Evolutionary conservation across 1,140 invertebrate genomes (phyloP).

Genomic region (Pseudobourletiella spinata): DNA sequence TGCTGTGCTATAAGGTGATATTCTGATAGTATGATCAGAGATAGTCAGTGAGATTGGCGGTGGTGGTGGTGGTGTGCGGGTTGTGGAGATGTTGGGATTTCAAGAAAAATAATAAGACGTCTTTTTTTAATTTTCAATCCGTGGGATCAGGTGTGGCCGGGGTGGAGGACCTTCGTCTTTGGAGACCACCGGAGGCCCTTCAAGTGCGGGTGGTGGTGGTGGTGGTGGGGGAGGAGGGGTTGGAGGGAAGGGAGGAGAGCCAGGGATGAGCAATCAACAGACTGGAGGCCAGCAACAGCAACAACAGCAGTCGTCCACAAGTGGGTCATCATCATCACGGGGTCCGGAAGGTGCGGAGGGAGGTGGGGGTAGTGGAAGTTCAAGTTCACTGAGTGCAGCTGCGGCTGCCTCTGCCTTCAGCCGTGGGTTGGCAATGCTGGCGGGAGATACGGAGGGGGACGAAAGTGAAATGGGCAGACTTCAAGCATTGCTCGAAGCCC

Average conservation of each 20-base stretch:
- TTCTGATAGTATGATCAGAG: too few species aligned
- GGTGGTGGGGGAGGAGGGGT: conserved; percentile 40
- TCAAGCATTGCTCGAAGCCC: conserved; percentile 81
- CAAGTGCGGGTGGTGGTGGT: conserved; percentile 35
- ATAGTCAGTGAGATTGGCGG: too few species aligned
- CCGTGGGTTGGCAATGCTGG: conserved; percentile 35
- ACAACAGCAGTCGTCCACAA: conserved; percentile 3
- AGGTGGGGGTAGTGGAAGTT: conserved; percentile 37
- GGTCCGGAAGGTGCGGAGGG: neutral
- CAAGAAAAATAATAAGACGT: too few species aligned
- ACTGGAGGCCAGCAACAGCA: conserved; percentile 28
- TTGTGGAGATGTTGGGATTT: too few species aligned
- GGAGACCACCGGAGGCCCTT: conserved; percentile 27
- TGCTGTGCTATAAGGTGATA: too few species aligned
- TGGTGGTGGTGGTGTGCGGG: too few species aligned
- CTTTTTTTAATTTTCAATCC: too few species aligned
- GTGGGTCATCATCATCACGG: conserved; percentile 10
- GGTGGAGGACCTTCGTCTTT: conserved; percentile 33
- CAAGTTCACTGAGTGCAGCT: conserved; percentile 22
- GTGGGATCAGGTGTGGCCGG: conserved; percentile 35
- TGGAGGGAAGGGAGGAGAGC: conserved; percentile 51
- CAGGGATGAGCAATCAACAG: conserved; percentile 44
- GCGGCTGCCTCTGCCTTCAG: conserved; percentile 39
- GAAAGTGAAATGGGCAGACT: conserved; percentile 80
- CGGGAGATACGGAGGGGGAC: conserved; percentile 49